Base-by-base conservation (phyloP, 2,888 invertebrate genomes). In the Zygogramma bicolorata region DNA sequence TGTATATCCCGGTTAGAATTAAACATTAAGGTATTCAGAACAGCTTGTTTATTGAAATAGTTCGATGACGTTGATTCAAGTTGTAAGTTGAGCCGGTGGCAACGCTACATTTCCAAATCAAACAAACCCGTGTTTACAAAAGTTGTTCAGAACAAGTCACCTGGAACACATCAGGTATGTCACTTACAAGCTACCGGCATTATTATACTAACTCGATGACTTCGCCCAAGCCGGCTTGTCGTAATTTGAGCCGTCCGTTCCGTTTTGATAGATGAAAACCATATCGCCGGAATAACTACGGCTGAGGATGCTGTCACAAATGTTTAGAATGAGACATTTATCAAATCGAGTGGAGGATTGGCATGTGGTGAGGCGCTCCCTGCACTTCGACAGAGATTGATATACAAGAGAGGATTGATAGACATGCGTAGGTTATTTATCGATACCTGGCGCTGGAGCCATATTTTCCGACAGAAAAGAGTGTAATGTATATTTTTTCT, bases 281-380 rank as follows among this genome's bases (percentile, higher is more conserved):
- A 25, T 53, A 53, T 25, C 53, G 53, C 53, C 53, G 53, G 13
- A 53, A 53, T 53, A 20, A 53, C 53, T 53, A 13, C 63, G 58
- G 40, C 63, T 68, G 42, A 31, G 57, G 62, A 65, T 59, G 34
- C 70, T 63, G 60, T 71, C 68, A 65, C 42, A 53, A 68, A 60
- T 68, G 74, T 69, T 74, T 49, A 68, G 65, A 59, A 61, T 59
- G 49, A 74, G 65, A 74, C 68, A 74, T 74, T 65, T 57, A 67
- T 74, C 68, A 85, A 85, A 85, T 85, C 84, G 82, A 83, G 83
- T 80, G 81, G 81, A 82, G 83, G 84, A 84, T 84, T 84, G 85
- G 85, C 85, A 85, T 85, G 85, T 85, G 83, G 83, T 79, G 83
- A 83, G 83, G 81, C 81, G 81, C 83, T 75, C 81, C 83, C 82